Evolutionary conservation across 1,140 invertebrate species (phyloP), one percentile per base, ranked within the genome.

Genomic region (Dryas iulia): DNA sequence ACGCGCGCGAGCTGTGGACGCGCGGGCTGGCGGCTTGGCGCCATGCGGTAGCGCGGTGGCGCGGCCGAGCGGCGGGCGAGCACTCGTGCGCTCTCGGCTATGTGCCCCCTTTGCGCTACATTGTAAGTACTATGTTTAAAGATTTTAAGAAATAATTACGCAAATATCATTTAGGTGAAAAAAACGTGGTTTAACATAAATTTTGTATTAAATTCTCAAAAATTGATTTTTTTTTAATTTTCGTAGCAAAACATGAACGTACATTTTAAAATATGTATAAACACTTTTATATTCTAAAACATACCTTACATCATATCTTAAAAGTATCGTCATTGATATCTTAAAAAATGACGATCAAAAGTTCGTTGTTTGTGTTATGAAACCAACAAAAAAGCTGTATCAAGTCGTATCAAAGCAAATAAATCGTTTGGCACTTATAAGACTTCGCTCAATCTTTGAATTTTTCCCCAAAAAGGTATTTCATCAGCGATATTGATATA

Each of bases 61-160:
- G 85, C 86, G 78, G 85, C 89, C 86, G 89, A 84, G 89, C 86
- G 84, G 87, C 87, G 90, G 83, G 81, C 86, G 83, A 78, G 63
- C 78, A 72, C 79, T 82, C 86, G 83, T 88, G 74, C 86, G 87
- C 86, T 89, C 82, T 88, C 90, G 89, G 91, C 91, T 89, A 92
- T 92, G 91, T 88, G 89, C 89, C 87, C 86, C 83, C 84, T 80
- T 88, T 84, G 88, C 87, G 87, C 88, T 90, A 87, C 91, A 90
- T 82, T 87, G 91, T 92, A 77, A 92, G 91, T 92, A 87, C 62
- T 61, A 66, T 65, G 18, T 54, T n/a, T 25, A 54, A 24, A 12
- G 53, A n/a, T 24, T 8, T n/a, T 11, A 7, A 54, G 1, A n/a
- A 6, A 54, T 11, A 3, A 25, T 3, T 25, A 39, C 11, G 10